Conservation (phyloP, 2,113 vertebrate genomes). For the Ceyx cyanopectus region DNA sequence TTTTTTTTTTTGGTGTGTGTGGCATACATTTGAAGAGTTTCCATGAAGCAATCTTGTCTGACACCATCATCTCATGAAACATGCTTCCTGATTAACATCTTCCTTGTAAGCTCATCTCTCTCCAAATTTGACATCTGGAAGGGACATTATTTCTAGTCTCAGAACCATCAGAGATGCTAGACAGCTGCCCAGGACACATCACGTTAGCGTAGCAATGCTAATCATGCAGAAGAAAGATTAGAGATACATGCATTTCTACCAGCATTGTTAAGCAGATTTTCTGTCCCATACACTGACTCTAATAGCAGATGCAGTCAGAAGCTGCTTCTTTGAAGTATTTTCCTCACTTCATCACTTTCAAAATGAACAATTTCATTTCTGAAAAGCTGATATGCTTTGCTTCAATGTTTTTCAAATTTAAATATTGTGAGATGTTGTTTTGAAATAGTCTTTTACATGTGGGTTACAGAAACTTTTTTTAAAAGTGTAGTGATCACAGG, state of each 20-base stretch:
- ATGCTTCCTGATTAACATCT: background rate
- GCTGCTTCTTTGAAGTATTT: background rate
- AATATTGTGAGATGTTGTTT: background rate
- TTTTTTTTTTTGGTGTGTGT: no score
- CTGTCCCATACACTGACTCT: background rate
- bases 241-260: background rate
- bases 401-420: background rate
- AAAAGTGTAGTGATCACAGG: background rate
- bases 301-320: background rate
- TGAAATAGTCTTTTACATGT: background rate
- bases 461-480: background rate
- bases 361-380: background rate
- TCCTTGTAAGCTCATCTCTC: slow-evolving; percentile 14
- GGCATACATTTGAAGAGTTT: background rate
- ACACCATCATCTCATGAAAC: background rate
- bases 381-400: background rate
- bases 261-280: slow-evolving; percentile 29
- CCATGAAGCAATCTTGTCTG: background rate
- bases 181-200: slow-evolving; percentile 37
- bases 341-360: background rate
- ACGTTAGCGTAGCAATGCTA: slow-evolving; percentile 1
- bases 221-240: slow-evolving; percentile 24
- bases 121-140: slow-evolving; percentile 17
- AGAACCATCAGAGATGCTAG: slow-evolving; percentile 7
- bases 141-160: background rate